Percentiles rank a stretch among this genome's conserved stretches.
Conservation (phyloP, 2,797 vertebrate species). For the Pangasius sanitwongsei region DNA sequence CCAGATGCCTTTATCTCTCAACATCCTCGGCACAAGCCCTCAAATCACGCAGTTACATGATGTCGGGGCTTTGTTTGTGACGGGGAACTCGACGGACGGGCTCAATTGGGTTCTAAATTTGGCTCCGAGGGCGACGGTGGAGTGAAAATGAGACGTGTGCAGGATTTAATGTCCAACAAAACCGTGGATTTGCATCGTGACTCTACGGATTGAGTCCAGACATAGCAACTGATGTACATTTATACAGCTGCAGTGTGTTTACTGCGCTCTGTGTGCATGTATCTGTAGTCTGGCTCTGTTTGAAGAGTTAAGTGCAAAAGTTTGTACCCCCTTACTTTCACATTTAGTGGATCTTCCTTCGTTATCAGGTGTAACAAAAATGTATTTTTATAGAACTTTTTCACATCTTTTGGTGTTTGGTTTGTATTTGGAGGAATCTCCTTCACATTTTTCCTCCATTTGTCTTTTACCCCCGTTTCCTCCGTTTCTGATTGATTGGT, state of each 20-base stretch:
- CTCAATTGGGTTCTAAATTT: slow-evolving; percentile 20
- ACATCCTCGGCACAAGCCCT: slow-evolving; percentile 20
- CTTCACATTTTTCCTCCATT: background rate
- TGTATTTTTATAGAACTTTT: background rate
- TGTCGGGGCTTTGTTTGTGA: background rate
- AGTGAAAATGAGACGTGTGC: slow-evolving; percentile 2
- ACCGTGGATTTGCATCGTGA: background rate
- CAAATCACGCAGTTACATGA: background rate
- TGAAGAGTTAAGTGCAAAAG: background rate
- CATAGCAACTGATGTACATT: background rate
- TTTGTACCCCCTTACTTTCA: background rate
- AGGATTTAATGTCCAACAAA: slow-evolving; percentile 24
- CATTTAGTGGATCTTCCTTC: background rate
- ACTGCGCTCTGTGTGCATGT: background rate
- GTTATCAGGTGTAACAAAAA: background rate
- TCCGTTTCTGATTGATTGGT: background rate
- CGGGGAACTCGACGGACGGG: background rate
- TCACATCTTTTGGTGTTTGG: background rate
- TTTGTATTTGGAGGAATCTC: background rate
- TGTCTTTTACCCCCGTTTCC: background rate
- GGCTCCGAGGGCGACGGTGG: background rate
- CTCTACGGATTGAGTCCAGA: background rate
- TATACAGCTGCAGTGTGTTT: background rate
- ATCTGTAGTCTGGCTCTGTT: background rate
- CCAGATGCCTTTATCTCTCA: slow-evolving; percentile 32